Percentiles rank a stretch among this genome's conserved stretches.
These are phyloP conservation scores for Bursaphelenchus okinawaensis DNA, from an alignment of 2,888 invertebrate species.

Conservation along the genomic window DNA sequence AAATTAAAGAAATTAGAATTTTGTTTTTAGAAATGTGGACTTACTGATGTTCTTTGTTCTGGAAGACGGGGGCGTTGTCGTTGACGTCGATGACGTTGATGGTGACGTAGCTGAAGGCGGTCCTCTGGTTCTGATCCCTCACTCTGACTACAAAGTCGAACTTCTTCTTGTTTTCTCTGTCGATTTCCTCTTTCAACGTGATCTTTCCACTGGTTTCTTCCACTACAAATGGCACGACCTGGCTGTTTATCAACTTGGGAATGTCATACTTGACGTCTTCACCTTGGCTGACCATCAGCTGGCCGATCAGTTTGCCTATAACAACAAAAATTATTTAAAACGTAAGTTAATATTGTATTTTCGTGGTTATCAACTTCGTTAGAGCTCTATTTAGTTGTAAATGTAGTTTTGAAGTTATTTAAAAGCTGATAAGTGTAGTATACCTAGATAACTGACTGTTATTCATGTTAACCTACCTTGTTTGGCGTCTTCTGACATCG, in stretches of 20 bases:
- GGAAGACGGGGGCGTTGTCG: slow-evolving; percentile 49
- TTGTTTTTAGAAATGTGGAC: too few relatives aligned
- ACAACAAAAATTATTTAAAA: background rate
- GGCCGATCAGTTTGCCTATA: slow-evolving; percentile 17
- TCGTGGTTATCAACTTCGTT: slow-evolving; percentile 28
- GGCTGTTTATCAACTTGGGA: background rate
- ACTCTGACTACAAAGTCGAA: slow-evolving; percentile 21
- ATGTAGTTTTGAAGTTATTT: too few relatives aligned
- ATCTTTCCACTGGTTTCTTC: slow-evolving; percentile 81
- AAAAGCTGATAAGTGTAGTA: too few relatives aligned
- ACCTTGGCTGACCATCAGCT: slow-evolving; percentile 27
- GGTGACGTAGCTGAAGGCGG: slow-evolving; percentile 35
- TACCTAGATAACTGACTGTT: too few relatives aligned
- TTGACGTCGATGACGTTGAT: slow-evolving; percentile 57
- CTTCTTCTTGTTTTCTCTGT: slow-evolving; percentile 72
- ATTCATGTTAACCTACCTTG: slow-evolving; percentile 63
- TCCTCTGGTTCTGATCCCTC: background rate
- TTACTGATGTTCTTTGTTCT: too few relatives aligned
- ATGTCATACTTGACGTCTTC: slow-evolving; percentile 13
- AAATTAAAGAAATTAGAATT: too few relatives aligned
- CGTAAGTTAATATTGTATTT: slow-evolving; percentile 5
- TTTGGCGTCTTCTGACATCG: slow-evolving; percentile 72
- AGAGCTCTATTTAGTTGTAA: too few relatives aligned
- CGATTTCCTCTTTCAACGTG: slow-evolving; percentile 77
- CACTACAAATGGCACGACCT: slow-evolving; percentile 67